A percentile compares a stretch with the other conserved stretches of the same genome.
Conservation (phyloP, 2,888 invertebrate genomes). For the Malthinus flaveolus region DNA sequence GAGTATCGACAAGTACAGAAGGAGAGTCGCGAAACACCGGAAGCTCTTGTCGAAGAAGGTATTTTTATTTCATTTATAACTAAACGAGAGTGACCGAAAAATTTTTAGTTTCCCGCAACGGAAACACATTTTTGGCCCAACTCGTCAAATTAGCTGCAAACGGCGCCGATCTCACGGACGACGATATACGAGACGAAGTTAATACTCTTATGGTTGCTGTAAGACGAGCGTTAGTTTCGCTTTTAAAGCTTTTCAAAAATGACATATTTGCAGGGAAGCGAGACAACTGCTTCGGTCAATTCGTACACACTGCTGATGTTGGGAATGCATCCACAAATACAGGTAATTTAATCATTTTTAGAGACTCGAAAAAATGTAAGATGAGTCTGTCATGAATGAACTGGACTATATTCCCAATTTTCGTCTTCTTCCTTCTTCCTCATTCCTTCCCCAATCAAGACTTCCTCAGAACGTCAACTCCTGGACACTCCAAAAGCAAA, state of each 20-base stretch:
- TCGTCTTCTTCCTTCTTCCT: too few relatives aligned
- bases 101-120: neutral
- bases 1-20: slow-evolving; percentile 2
- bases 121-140: slow-evolving; percentile 55
- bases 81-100: neutral
- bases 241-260: neutral
- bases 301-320: slow-evolving; percentile 40
- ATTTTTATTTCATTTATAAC: neutral
- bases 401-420: too few relatives aligned
- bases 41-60: slow-evolving; percentile 48
- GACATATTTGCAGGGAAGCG: slow-evolving; percentile 35
- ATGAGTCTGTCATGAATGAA: too few relatives aligned
- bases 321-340: slow-evolving; percentile 39
- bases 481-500: too few relatives aligned
- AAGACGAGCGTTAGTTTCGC: slow-evolving; percentile 37
- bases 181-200: slow-evolving; percentile 60
- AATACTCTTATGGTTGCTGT: slow-evolving; percentile 61
- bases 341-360: too few relatives aligned
- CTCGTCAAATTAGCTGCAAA: slow-evolving; percentile 56
- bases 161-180: slow-evolving; percentile 57
- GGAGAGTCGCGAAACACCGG: neutral
- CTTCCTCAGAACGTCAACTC: too few relatives aligned
- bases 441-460: too few relatives aligned
- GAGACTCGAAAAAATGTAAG: too few relatives aligned
- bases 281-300: slow-evolving; percentile 41